Base-by-base conservation (phyloP, 2,888 invertebrate species). In the Trissoscelio sp. region DNA sequence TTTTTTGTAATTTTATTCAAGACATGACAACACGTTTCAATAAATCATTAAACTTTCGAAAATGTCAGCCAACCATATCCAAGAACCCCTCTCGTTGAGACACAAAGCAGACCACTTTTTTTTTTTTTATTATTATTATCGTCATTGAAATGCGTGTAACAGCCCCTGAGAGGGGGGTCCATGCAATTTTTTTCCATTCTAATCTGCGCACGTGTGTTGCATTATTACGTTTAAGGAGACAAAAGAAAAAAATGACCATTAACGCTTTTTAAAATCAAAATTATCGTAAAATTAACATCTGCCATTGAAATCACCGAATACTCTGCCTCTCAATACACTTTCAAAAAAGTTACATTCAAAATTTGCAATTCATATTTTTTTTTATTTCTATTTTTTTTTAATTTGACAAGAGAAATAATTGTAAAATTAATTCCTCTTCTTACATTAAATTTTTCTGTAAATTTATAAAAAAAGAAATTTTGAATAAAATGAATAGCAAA, bases 11-110 rank as follows among this genome's bases (percentile, higher is more conserved):
- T 88, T 87, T 88, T 86, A 89, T 88, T 86, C 85, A 87, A 87
- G 88, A 89, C 87, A 88, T 87, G 87, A 88, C 87, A 88, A 87
- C 87, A 88, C 86, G 86, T 88, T 88, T 88, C 83, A 89, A 89
- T 88, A 88, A 89, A 89, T 87, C 84, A 88, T 87, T 84, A 85
- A 88, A 87, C 85, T 85, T 88, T 81, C 86, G 86, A 88, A 88
- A 88, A 87, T 88, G 86, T 87, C 86, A 87, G 86, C 86, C 88
- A 87, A 86, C 88, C 84, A 81, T 85, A 83, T 87, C 83, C 83
- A 79, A 84, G 83, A 86, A 86, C 83, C 83, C 83, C 85, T 86
- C 84, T 67, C 81, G 77, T 83, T 79, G 83, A 85, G 75, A 16
- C 22, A 42, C 53, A 22, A 46, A 73, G 44, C 64, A 37, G 55